These are phyloP conservation scores for Capitulum mitella DNA, from an alignment of 2,888 invertebrate genomes.

Conservation along the genomic window DNA sequence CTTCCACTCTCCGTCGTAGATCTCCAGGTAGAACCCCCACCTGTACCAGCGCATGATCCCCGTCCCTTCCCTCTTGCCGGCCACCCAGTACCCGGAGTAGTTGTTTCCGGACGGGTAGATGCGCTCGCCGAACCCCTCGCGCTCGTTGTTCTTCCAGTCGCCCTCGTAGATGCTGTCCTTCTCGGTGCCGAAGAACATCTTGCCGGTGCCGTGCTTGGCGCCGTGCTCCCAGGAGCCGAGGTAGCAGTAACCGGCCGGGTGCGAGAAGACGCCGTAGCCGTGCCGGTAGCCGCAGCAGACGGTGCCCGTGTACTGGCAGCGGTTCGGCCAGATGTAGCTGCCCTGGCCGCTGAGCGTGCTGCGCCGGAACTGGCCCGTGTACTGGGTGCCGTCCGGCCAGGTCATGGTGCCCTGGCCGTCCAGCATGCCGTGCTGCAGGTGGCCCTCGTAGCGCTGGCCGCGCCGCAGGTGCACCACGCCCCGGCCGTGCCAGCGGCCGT, in stretches of 20 bases:
- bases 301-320: slow-evolving; percentile 50
- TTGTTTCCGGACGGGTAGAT: slow-evolving; percentile 51
- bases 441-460: slow-evolving; percentile 53
- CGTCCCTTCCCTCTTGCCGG: slow-evolving; percentile 50
- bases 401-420: slow-evolving; percentile 55
- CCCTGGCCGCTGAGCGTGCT: slow-evolving; percentile 54
- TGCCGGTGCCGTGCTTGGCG: not conserved
- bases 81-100: slow-evolving; percentile 53
- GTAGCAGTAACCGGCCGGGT: slow-evolving; percentile 49
- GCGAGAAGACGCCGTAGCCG: slow-evolving; percentile 47
- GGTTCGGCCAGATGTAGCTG: slow-evolving; percentile 54
- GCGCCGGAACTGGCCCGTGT: slow-evolving; percentile 54
- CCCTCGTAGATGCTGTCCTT: slow-evolving; percentile 47
- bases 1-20: slow-evolving; percentile 52
- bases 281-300: slow-evolving; percentile 53
- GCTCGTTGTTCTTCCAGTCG: slow-evolving; percentile 47
- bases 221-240: not conserved
- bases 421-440: slow-evolving; percentile 50
- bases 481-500: slow-evolving; percentile 47
- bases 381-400: slow-evolving; percentile 57
- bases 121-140: slow-evolving; percentile 52
- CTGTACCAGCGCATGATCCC: slow-evolving; percentile 57
- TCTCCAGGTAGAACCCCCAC: slow-evolving; percentile 49
- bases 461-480: slow-evolving; percentile 52
- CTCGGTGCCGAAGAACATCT: slow-evolving; percentile 10